Percentiles rank a stretch among this genome's conserved stretches.
phyloP scores from a whole-genome alignment of 2,113 vertebrate species.

The Urocitellus parryii region DNA sequence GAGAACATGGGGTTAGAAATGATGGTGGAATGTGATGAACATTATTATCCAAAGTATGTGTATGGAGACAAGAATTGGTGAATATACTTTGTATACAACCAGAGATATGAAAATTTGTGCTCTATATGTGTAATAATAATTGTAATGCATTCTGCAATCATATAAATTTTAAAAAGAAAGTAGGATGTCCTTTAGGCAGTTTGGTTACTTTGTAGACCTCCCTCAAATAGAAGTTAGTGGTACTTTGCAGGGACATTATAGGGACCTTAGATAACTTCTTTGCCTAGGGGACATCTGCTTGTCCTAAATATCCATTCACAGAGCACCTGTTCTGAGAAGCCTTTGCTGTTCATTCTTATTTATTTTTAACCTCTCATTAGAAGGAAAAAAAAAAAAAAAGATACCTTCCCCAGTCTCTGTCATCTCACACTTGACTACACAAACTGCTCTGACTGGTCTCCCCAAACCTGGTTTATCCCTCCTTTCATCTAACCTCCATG shows the following conservation, averaged over 20 bases:
- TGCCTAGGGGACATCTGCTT: neutral
- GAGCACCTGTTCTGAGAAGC: neutral
- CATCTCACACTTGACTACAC: neutral
- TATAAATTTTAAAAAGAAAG: conserved; percentile 84
- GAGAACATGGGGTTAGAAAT: too few relatives aligned
- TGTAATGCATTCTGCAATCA: too few relatives aligned
- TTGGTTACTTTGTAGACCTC: neutral
- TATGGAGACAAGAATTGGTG: too few relatives aligned
- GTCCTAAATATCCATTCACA: neutral
- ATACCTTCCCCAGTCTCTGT: neutral
- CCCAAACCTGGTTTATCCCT: neutral
- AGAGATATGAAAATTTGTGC: too few relatives aligned
- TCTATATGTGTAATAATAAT: too few relatives aligned
- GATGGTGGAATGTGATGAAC: too few relatives aligned
- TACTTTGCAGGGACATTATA: neutral
- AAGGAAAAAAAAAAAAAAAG: neutral
- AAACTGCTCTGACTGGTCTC: neutral
- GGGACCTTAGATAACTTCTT: neutral
- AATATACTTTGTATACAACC: too few relatives aligned
- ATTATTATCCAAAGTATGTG: too few relatives aligned
- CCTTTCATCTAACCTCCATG: neutral
- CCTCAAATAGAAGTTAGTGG: rapidly evolving
- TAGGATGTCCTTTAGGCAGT: conserved; percentile 72
- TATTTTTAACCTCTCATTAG: neutral
- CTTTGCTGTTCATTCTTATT: neutral